Base-by-base conservation (phyloP, 2,888 invertebrate genomes). In the Erebia epiphron region DNA sequence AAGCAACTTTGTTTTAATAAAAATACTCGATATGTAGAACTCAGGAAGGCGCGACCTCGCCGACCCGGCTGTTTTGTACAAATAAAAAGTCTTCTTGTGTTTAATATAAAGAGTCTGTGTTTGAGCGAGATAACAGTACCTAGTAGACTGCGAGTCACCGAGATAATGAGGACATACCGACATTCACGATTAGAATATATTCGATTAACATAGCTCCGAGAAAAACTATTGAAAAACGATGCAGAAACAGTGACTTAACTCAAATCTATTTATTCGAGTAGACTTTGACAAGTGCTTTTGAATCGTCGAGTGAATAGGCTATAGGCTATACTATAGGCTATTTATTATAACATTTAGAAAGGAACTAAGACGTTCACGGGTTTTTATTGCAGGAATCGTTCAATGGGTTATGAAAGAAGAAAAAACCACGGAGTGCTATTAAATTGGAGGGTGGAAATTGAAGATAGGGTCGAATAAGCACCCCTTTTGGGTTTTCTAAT, bases 101-200 rank as follows among this genome's bases (percentile, higher is more conserved):
- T 43, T 16, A n/a, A 68, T 71, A 86, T 81, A 87, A 84, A 77
- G 78, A 78, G 43, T 66, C 77, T 82, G 81, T 90, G 80, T 68
- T 49, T 69, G 21, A 35, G 18, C 35, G 26, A 73, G 86, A 87
- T 86, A 86, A 86, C 74, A 75, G 73, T 78, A 79, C 78, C 78
- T 73, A 78, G 88, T 85, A 92, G 92, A 92, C 92, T 82, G 92
- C 91, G 66, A 90, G 92, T 91, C 92, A 91, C 92, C 92, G 80
- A 65, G 73, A 88, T 87, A 88, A 89, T 86, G 71, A 70, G 49
- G 13, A 63, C 70, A 52, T n/a, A 57, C 41, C 52, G 65, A 63
- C 68, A 67, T 50, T 49, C 62, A 10, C 41, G 57, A 72, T 41
- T 67, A 67, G 13, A 62, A 72, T n/a, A 26, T 16, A 14, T 35